Evolutionary conservation across 2,797 vertebrate genomes (phyloP).

Genomic region (Phataginus tetradactyla): DNA sequence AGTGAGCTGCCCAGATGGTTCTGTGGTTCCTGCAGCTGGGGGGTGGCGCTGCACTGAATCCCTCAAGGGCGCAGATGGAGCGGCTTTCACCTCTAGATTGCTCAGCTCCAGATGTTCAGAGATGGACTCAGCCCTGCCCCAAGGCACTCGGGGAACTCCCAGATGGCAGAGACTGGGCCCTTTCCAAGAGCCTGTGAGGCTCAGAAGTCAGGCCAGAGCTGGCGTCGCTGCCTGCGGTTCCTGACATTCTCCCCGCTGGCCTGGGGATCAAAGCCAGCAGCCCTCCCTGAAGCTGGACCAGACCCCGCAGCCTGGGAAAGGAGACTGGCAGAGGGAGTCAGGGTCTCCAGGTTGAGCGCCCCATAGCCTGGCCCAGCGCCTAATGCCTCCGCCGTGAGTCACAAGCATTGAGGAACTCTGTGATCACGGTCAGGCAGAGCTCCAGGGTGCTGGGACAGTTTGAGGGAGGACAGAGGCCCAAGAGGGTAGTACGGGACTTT

Average conservation of each 20-base stretch:
- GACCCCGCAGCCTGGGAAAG: fast-evolving
- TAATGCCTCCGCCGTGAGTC: neutral
- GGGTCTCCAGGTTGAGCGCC: neutral
- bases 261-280: slow-evolving; percentile 30
- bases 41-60: too few relatives aligned
- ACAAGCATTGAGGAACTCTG: neutral
- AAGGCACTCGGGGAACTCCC: slow-evolving; percentile 53
- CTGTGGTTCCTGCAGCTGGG: too few relatives aligned
- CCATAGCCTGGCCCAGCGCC: neutral
- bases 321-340: neutral
- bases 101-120: neutral
- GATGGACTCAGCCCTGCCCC: neutral
- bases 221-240: neutral
- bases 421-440: neutral
- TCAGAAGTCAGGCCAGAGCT: slow-evolving; percentile 60
- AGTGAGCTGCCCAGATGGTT: fast-evolving
- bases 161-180: slow-evolving; percentile 58
- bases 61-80: neutral
- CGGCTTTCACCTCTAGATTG: neutral
- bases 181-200: slow-evolving; percentile 30
- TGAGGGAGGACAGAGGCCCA: neutral
- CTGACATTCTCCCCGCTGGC: slow-evolving; percentile 30
- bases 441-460: fast-evolving
- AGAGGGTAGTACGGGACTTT: neutral
- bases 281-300: neutral